Base-by-base conservation (phyloP, 2,113 vertebrate species). In the Notothenia rossii region DNA sequence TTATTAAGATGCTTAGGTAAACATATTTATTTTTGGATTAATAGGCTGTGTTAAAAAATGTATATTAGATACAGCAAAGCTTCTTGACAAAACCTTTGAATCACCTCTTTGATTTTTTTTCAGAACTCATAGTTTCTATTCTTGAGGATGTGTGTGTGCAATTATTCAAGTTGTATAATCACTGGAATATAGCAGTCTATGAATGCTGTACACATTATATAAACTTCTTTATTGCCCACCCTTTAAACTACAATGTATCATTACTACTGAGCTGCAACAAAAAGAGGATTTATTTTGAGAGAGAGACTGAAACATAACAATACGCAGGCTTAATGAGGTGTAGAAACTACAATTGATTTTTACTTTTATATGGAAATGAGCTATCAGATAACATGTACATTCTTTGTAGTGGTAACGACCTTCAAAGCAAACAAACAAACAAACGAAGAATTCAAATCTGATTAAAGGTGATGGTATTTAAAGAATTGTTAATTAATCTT, bases 351-450 rank as follows among this genome's bases (percentile, higher is more conserved):
- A 79, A 48, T 66, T 71, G 55, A 86, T 84, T 87, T 83, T 64
- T 71, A 86, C 92, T 94, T 93, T 93, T 74, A 94, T 92, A 83
- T 93, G 93, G 61, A 93, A 94, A 95, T 94, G 53, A 92, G 86
- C 61, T 36, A 77, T 87, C 68, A 70, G 49, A 72, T 50, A 58
- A 67, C 89, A 83, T 78, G 55, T 71, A 55, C 68, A 53, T 76
- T 89, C 86, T 91, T 91, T 93, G 89, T 88, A 90, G 82, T 91
- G 86, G 17, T 84, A 89, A 89, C 84, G 78, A 68, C 90, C 88
- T 91, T 93, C 67, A 83, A 86, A 83, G 88, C 62, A 90, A 86
- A 88, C 43, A 79, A 83, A 83, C 25, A 29, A 67, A 82, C 55
- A 73, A 15, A 50, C 49, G 7, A 40, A 77, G 20, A 77, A 69